A percentile compares a stretch with the other conserved stretches of the same genome.
Conservation (phyloP, 2,888 invertebrate genomes). For the Carabus problematicus region DNA sequence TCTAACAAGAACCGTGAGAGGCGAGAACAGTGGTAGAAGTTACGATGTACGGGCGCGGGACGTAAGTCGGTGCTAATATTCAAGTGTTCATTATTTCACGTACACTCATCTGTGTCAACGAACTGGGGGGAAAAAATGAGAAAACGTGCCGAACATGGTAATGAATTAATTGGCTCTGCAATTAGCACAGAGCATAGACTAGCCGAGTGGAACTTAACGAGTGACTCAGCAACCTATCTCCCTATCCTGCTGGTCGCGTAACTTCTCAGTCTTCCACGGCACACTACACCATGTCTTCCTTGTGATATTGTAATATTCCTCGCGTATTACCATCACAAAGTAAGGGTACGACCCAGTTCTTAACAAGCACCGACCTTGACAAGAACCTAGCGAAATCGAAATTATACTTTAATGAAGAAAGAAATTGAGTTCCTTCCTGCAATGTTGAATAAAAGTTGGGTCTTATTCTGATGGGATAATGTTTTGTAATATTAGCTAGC, state of each 20-base stretch:
- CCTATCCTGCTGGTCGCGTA: neutral
- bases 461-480: no score
- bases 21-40: constrained; percentile 7
- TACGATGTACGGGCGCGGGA: neutral
- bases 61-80: constrained; percentile 8
- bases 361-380: no score
- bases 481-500: no score
- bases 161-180: constrained; percentile 40
- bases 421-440: no score
- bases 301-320: no score
- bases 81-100: constrained; percentile 36
- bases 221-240: neutral
- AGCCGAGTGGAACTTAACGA: neutral
- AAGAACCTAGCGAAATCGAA: no score
- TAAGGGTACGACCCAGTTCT: no score
- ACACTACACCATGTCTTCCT: no score
- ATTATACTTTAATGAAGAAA: no score
- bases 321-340: no score
- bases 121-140: constrained; percentile 17
- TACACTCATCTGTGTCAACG: constrained; percentile 17
- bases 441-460: no score
- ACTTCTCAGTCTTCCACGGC: neutral
- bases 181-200: constrained; percentile 35
- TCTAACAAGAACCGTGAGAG: neutral
- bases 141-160: constrained; percentile 35